Evolutionary conservation across 2,797 vertebrate genomes (phyloP).

Genomic region (Coilia nasus): DNA sequence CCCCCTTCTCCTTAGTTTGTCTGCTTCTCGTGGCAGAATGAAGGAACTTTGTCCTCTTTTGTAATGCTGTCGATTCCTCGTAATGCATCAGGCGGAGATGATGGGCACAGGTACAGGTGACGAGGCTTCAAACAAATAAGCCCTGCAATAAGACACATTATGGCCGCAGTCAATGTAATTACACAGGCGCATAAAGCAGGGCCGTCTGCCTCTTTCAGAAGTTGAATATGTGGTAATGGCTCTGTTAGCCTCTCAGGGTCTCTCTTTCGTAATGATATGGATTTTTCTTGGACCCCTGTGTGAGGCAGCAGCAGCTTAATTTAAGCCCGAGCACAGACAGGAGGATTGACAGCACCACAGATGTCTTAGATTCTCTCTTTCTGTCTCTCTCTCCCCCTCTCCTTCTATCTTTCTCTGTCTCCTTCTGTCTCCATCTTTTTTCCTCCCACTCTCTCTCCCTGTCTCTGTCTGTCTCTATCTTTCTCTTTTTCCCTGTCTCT

Average conservation of each 20-base stretch:
- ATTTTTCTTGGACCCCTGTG: slow-evolving; percentile 16
- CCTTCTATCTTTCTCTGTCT: not conserved
- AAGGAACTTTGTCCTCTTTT: not conserved
- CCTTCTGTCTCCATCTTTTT: not conserved
- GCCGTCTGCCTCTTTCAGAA: not conserved
- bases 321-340: slow-evolving; percentile 63
- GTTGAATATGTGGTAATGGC: slow-evolving; percentile 14
- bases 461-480: not conserved
- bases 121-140: not conserved
- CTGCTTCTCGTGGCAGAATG: not conserved
- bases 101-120: not conserved
- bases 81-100: not conserved
- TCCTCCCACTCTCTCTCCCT: slow-evolving; percentile 55
- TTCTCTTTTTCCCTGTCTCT: not conserved
- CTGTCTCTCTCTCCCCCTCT: not conserved
- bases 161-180: not conserved
- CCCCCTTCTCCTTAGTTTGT: not conserved
- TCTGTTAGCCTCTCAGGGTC: not conserved
- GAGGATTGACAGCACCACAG: slow-evolving; percentile 66
- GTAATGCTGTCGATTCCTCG: not conserved
- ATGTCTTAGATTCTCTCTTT: slow-evolving; percentile 54
- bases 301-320: slow-evolving; percentile 65
- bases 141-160: not conserved
- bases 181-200: not conserved
- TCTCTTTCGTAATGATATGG: not conserved